phyloP scores from a whole-genome alignment of 2,797 vertebrate genomes.

The Oryzias sinensis region DNA sequence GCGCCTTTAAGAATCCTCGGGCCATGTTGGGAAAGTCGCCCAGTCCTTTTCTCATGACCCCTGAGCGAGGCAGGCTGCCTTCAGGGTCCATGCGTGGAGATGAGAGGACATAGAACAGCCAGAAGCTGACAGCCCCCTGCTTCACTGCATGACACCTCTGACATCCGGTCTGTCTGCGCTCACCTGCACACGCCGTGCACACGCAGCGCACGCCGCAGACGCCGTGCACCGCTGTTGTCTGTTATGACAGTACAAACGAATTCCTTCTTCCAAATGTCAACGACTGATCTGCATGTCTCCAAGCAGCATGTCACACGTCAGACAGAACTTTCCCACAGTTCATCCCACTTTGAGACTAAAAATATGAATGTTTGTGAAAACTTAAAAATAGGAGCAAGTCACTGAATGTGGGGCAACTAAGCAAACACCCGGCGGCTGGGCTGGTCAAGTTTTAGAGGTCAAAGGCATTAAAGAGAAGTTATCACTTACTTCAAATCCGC shows the following conservation, averaged over 20 bases:
- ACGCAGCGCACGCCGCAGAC: neutral
- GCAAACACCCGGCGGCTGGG: constrained; percentile 28
- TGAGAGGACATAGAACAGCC: constrained; percentile 42
- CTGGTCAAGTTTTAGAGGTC: constrained; percentile 47
- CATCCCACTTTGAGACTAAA: constrained; percentile 19
- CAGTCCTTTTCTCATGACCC: constrained; percentile 90
- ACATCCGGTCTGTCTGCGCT: neutral
- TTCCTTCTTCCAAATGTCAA: neutral
- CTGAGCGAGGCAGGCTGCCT: constrained; percentile 65
- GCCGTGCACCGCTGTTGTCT: neutral
- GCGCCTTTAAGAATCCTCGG: constrained; percentile 70
- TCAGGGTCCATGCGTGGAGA: constrained; percentile 51
- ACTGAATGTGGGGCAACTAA: constrained; percentile 51
- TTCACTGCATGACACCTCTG: neutral
- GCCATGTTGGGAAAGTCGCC: constrained; percentile 85
- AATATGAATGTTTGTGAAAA: constrained; percentile 35
- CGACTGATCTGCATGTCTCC: constrained; percentile 4
- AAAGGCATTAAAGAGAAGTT: constrained; percentile 41
- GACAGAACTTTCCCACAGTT: constrained; percentile 39
- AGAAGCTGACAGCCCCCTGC: constrained; percentile 7
- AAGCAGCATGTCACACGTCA: constrained; percentile 6
- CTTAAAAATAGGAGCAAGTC: constrained; percentile 55
- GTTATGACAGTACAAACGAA: neutral
- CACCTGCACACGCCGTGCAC: neutral
- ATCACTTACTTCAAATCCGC: constrained; percentile 51